These are phyloP conservation scores for Conus ventricosus DNA, from an alignment of 1,140 invertebrate species.

Conservation along the genomic window DNA sequence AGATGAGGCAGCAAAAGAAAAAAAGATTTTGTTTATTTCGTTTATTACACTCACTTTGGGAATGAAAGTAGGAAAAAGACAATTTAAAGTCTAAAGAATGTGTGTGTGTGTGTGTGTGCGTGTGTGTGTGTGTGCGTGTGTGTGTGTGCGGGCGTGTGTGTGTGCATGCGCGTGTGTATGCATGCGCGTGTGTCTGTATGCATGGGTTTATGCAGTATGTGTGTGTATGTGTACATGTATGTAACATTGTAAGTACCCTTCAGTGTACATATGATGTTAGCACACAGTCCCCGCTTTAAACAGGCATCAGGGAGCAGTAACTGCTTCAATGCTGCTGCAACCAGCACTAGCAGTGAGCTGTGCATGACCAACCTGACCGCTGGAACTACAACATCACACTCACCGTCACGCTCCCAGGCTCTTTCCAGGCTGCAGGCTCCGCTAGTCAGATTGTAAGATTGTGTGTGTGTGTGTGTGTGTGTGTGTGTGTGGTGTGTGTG, in stretches of 20 bases:
- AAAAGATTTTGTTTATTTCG: no score
- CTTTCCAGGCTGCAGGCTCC: constrained; percentile 30
- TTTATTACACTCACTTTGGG: no score
- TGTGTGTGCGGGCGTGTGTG: not conserved
- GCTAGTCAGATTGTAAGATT: constrained; percentile 46
- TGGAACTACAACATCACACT: constrained; percentile 50
- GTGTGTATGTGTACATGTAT: not conserved
- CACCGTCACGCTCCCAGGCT: constrained; percentile 46
- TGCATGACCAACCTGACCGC: not conserved
- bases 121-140: not conserved
- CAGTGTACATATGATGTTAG: no score
- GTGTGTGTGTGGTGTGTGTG: no score
- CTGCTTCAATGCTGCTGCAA: constrained; percentile 19
- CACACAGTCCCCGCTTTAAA: not conserved
- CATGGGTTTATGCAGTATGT: not conserved
- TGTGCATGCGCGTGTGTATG: not conserved
- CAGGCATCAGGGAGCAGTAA: constrained; percentile 19
- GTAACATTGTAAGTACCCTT: not conserved
- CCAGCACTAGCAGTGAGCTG: constrained; percentile 30
- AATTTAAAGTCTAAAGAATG: no score
- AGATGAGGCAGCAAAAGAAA: no score
- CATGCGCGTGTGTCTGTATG: not conserved
- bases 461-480: no score
- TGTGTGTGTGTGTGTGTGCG: not conserved
- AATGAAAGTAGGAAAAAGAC: no score